phyloP scores from a whole-genome alignment of 2,888 invertebrate genomes.

The Gonocerus acuteangulatus region DNA sequence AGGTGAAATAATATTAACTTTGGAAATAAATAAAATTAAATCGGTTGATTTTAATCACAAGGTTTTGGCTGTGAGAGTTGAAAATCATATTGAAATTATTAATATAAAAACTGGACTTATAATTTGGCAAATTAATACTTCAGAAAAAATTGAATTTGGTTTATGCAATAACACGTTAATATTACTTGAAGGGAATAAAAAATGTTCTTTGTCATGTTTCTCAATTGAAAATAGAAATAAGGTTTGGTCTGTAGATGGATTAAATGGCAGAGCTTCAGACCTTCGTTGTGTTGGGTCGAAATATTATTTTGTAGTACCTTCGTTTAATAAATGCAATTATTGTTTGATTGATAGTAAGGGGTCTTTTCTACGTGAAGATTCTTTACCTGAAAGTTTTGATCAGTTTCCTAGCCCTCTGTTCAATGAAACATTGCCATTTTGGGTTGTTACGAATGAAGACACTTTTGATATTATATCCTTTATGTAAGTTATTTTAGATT shows the following conservation, averaged over 20 bases:
- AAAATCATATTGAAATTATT: constrained; percentile 18
- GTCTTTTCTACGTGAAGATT: neutral
- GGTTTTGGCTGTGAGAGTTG: constrained; percentile 1
- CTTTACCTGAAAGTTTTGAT: constrained; percentile 6
- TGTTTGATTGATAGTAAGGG: constrained; percentile 14
- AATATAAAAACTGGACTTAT: constrained; percentile 4
- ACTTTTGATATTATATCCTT: constrained; percentile 10
- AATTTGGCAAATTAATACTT: neutral
- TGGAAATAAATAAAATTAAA: constrained; percentile 3
- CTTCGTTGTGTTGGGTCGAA: constrained; percentile 8
- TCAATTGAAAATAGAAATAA: neutral
- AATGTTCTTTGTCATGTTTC: neutral
- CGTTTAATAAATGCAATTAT: neutral
- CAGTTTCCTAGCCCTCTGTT: constrained; percentile 15
- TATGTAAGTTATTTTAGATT: neutral
- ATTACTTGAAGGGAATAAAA: constrained; percentile 3
- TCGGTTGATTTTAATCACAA: constrained; percentile 12
- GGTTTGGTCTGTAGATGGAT: constrained; percentile 7
- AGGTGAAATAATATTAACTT: constrained; percentile 2
- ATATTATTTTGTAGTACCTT: constrained; percentile 16
- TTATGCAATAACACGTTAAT: neutral
- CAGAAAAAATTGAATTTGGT: constrained; percentile 10
- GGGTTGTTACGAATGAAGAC: constrained; percentile 3
- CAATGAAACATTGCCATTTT: constrained; percentile 8
- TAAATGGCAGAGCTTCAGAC: constrained; percentile 7